A percentile compares a stretch with the other conserved stretches of the same genome.
These are phyloP conservation scores for Aporrectodea caliginosa DNA, from an alignment of 1,140 invertebrate genomes.

Conservation along the genomic window DNA sequence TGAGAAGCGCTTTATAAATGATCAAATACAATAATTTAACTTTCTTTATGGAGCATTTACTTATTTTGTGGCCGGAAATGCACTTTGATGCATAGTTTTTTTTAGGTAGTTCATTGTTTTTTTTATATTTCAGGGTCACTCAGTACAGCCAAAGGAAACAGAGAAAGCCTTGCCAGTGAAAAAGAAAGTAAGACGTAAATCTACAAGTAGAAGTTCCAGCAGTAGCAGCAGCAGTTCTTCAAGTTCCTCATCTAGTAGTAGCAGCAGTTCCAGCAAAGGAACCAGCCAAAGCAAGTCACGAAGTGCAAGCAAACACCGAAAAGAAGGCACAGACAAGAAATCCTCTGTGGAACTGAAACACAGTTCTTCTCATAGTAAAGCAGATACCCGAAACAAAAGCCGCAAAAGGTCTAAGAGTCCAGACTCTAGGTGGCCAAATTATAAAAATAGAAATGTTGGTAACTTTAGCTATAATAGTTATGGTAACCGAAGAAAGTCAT, in stretches of 20 bases:
- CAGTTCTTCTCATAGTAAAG: background rate
- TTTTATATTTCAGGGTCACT: background rate
- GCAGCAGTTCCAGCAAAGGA: background rate
- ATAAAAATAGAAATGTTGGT: background rate
- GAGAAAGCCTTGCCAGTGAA: background rate
- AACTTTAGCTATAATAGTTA: no score
- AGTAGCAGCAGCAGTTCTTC: background rate
- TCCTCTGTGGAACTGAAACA: no score
- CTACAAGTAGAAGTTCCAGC: background rate
- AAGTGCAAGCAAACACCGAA: no score
- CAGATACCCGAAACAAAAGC: no score
- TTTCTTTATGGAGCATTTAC: no score
- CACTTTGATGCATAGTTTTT: no score
- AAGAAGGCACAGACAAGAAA: no score
- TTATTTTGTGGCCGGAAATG: no score
- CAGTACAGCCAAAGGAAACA: background rate
- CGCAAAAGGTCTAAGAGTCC: background rate
- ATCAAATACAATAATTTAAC: no score
- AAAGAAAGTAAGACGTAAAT: background rate
- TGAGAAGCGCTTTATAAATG: no score
- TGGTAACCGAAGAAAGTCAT: no score
- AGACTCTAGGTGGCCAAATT: background rate
- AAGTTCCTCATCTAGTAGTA: background rate
- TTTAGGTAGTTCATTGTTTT: no score
- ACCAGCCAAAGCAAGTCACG: background rate